Evolutionary conservation across 1,140 invertebrate genomes (phyloP), one percentile per base, ranked within the genome.

Genomic region (Dolichoris vasculosae): DNA sequence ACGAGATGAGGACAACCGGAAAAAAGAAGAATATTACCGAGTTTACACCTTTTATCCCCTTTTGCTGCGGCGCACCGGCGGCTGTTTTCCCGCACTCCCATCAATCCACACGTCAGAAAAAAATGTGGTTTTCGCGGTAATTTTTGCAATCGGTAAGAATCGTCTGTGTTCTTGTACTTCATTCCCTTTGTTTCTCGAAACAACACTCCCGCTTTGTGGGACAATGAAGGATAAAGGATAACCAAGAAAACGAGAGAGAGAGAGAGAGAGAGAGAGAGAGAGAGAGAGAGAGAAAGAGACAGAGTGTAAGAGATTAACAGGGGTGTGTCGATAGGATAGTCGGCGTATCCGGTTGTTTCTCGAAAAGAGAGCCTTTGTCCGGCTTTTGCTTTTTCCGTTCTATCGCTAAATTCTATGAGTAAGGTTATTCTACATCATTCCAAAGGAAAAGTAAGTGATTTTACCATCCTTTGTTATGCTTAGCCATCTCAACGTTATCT

Each of bases 301-400:
- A 26, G 38, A 75, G 71, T n/a, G 8, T 9, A 32, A 55, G 38
- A n/a, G 80, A 69, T 82, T 55, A 73, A 73, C 80, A 20, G 67
- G 80, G 67, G 67, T 73, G 69, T 64, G 63, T 69, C 79, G 43
- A 69, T 69, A 63, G 64, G 63, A 69, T 69, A 63, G 64, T 40
- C 59, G 32, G 30, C 59, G 26, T 63, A 13, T 3, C 15, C 48
- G 48, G 15, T 17, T 51, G 11, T 51, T 51, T 51, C 48, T 9
- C 48, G 11, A 51, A 59, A 59, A 59, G 55, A 26, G 55, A 23
- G 23, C 23, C 55, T 59, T 59, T 59, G 55, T 59, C 26, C 55
- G 55, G 20, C 55, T 13, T 26, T 26, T 20, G 9, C 17, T 20
- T 2, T 20, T 26, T 2, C 26, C 55, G 4, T 26, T 59, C 23